Percentiles rank a stretch among this genome's conserved stretches.
Evolutionary conservation across 2,113 vertebrate species (phyloP).

Genomic region (Panthera leo): DNA sequence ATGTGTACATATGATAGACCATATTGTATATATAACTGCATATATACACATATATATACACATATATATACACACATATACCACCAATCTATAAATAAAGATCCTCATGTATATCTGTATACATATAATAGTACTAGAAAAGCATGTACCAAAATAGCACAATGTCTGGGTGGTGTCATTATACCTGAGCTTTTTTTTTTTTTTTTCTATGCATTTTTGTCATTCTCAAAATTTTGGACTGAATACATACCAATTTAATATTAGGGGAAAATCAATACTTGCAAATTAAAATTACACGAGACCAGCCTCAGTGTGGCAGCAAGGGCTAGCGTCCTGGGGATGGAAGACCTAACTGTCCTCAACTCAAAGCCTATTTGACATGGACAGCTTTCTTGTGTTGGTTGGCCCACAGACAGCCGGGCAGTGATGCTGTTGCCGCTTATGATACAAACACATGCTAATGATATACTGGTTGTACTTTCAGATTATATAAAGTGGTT

Average conservation of each 20-base stretch:
- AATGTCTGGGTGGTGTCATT: neutral
- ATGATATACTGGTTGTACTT: neutral
- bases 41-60: neutral
- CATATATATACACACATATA: neutral
- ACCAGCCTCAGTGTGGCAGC: neutral
- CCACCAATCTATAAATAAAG: neutral
- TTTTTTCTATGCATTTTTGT: neutral
- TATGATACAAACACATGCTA: fast-evolving
- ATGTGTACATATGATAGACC: neutral
- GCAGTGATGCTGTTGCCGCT: fast-evolving
- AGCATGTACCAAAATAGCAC: neutral
- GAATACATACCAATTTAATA: neutral
- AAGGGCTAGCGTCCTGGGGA: neutral
- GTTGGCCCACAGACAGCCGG: fast-evolving
- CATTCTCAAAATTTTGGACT: neutral
- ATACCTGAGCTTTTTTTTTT: neutral
- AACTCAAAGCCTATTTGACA: neutral
- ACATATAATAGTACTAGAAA: neutral
- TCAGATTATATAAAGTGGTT: neutral
- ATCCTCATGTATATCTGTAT: neutral
- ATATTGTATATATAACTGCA: neutral
- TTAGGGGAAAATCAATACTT: neutral
- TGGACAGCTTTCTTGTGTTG: neutral
- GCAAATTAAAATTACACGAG: neutral
- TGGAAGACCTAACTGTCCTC: fast-evolving